phyloP scores from a whole-genome alignment of 2,888 invertebrate genomes.

The Rhodophaea formosa region DNA sequence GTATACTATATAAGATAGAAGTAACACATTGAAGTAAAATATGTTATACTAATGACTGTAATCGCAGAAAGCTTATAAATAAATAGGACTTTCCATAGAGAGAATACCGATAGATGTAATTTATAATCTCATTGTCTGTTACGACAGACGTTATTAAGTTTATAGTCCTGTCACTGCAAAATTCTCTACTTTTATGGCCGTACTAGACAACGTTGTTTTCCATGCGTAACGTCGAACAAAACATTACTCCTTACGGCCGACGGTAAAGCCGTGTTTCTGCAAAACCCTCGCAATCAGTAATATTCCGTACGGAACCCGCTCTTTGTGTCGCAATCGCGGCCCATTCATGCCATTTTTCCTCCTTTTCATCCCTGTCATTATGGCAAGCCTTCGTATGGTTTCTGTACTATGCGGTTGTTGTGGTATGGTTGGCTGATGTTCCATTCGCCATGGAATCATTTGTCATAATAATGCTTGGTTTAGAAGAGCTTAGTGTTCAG shows the following conservation, averaged over 20 bases:
- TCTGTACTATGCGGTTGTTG: not conserved
- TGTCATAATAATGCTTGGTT: not conserved
- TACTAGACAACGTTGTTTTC: not conserved
- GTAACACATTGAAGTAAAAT: too few species aligned
- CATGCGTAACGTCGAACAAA: not conserved
- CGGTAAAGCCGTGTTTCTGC: not conserved
- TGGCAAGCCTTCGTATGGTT: not conserved
- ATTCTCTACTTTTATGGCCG: not conserved
- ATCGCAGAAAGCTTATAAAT: too few species aligned
- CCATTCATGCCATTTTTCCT: slow-evolving; percentile 48
- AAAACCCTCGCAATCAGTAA: slow-evolving; percentile 35
- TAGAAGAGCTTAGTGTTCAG: not conserved
- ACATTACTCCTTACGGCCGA: not conserved
- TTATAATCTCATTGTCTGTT: not conserved
- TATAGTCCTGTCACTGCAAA: not conserved
- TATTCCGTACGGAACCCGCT: slow-evolving; percentile 36
- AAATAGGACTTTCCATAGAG: not conserved
- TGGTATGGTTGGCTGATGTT: slow-evolving; percentile 3
- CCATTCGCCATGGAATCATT: not conserved
- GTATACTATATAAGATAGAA: too few species aligned
- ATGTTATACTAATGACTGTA: too few species aligned
- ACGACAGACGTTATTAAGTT: not conserved
- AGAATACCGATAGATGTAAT: not conserved
- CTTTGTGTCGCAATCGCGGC: slow-evolving; percentile 48
- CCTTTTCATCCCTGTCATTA: slow-evolving; percentile 36